Base-by-base conservation (phyloP, 2,797 vertebrate species). In the Coendou prehensilis region DNA sequence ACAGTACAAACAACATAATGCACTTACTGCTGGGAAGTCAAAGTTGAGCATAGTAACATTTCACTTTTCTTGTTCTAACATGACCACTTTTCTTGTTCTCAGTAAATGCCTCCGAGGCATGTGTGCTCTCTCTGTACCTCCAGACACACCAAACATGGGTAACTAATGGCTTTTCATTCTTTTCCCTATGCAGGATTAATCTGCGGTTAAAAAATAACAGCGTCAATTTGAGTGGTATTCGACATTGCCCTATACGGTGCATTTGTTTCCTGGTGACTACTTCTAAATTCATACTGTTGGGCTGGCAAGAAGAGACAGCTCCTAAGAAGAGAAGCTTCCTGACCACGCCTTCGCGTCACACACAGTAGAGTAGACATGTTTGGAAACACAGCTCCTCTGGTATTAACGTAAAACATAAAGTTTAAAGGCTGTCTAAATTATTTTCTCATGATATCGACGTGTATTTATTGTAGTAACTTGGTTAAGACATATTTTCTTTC, bases 361-460 rank as follows among this genome's bases (percentile, higher is more conserved):
- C 61, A 61, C 9, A 41, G 45, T 2, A n/a, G 11, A 95, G 57
- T 5, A 85, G 17, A 56, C 7, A 79, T 93, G 30, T 79, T 81
- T 85, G 69, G 28, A 93, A 73, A 83, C n/a, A 17, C 9, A 2
- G 33, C 33, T 41, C 28, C 78, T 63, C 23, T 86, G 92, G 87
- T 78, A 92, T 64, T 87, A 75, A 37, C 63, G 45, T 92, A 61
- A 97, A 95, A 91, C 7, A 84, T 47, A 81, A 73, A 71, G 37
- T 79, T 87, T 91, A 57, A 41, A 85, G 41, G 47, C 69, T 73
- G 23, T 56, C 59, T 82, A 86, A 80, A 84, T 83, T 95, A 75
- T 92, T 89, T 93, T 91, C 28, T 83, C 71, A 63, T 67, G 73
- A 26, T 85, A 81, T 95, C 81, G 82, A 79, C 33, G 10, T 41